Evolutionary conservation across 1,140 invertebrate genomes (phyloP), one percentile per base, ranked within the genome.

Genomic region (Dendrolimus punctatus): DNA sequence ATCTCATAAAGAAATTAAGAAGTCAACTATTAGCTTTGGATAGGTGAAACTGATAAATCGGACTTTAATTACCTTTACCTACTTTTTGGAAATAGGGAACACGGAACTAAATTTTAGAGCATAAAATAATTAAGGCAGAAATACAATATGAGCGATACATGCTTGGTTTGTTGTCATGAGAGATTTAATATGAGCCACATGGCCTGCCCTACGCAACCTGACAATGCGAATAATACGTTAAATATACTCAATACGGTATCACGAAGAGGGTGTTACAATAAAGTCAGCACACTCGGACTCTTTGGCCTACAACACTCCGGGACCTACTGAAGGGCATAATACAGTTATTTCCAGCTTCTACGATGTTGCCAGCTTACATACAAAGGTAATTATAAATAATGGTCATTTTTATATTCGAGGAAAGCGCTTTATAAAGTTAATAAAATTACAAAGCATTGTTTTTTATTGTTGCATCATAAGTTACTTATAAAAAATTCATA

Each of bases 141-240:
- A 37, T 23, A 8, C n/a, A 40, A 40, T 23, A 37, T 51, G 71
- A 80, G 74, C 68, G 74, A 79, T 76, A 80, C 58, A 79, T 85
- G 82, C 82, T 85, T 76, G 71, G 82, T 80, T 85, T 73, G 56
- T 55, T 75, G 82, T 85, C 82, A 85, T 85, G 82, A 72, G 82
- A 85, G 82, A 83, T 85, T 85, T 83, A 66, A 58, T 9, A 66
- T 55, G 55, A 68, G 64, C 62, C 64, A 68, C 71, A 73, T 71
- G 59, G 60, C 63, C 66, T 66, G 71, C 82, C 73, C 77, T 85
- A 85, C 82, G 82, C 82, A 64, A 80, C 80, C 82, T 83, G 82
- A 81, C 77, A 65, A 64, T 49, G 49, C 66, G 54, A 53, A 51
- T 45, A 55, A 49, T 53, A 62, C 40, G 38, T 49, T 5, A 39